These are phyloP conservation scores for Harpegnathos saltator DNA, from an alignment of 1,140 invertebrate genomes.

Conservation along the genomic window DNA sequence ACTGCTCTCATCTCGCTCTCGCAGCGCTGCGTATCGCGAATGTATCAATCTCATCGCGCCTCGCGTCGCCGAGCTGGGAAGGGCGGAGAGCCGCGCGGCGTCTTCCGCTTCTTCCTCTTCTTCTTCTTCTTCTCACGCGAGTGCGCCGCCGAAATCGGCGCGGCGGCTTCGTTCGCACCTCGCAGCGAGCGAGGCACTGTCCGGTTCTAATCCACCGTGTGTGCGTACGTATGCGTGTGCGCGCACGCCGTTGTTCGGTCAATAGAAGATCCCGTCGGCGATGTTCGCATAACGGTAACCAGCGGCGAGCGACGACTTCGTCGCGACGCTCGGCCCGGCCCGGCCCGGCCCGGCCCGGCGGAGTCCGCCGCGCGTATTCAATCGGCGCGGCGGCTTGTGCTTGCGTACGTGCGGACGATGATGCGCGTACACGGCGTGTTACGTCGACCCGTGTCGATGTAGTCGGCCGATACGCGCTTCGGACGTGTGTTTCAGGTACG, in stretches of 20 bases:
- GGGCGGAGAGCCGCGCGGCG: too few species aligned
- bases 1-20: background rate
- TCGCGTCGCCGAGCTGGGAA: too few species aligned
- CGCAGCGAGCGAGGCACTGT: background rate
- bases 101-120: background rate
- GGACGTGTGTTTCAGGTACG: slow-evolving; percentile 60
- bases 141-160: slow-evolving; percentile 12
- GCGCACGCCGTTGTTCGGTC: slow-evolving; percentile 66
- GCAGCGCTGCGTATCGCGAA: background rate
- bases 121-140: background rate
- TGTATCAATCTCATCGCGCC: background rate
- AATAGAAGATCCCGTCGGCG: slow-evolving; percentile 74
- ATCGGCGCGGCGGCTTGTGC: slow-evolving; percentile 34
- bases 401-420: slow-evolving; percentile 22
- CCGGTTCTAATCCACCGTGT: slow-evolving; percentile 64
- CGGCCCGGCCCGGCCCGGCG: too few species aligned
- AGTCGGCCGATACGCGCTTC: slow-evolving; percentile 53
- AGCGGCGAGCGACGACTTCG: slow-evolving; percentile 31
- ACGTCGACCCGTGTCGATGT: slow-evolving; percentile 66
- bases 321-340: slow-evolving; percentile 63
- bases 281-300: slow-evolving; percentile 76
- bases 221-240: too few species aligned
- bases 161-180: background rate
- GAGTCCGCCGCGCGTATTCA: slow-evolving; percentile 40
- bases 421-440: slow-evolving; percentile 27